Base-by-base conservation (phyloP, 2,888 invertebrate genomes). In the Tromatobia lineatoria region DNA sequence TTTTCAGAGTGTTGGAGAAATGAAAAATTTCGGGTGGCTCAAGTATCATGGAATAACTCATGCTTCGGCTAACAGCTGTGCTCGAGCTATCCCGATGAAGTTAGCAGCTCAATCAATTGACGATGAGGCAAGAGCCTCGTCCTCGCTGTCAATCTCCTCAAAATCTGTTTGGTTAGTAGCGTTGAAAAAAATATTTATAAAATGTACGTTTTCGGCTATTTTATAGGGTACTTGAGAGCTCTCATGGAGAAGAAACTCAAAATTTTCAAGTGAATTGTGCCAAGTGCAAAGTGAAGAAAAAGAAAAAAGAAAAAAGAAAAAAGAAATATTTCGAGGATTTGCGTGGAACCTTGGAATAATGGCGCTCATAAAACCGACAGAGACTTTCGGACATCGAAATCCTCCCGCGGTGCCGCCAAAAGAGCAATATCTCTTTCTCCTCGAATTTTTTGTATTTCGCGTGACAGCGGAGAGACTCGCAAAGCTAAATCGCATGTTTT, bases 371-470 rank as follows among this genome's bases (percentile, higher is more conserved):
- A 34, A 77, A 42, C 79, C 85, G 6, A 80, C 77, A 34, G 77
- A 83, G 6, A 52, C 57, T 11, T 83, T 85, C 47, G 85, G 85
- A 0, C 71, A 80, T 13, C 75, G 82, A 1, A 80, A 85, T 7
- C 73, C 83, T 8, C 81, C 78, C 0, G 11, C 38, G 6, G 57
- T 71, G 4, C 67, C 67, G 20, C 64, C 69, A 6, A 80, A 81
- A 34, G 91, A 92, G 25, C 90, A 93, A 11, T 92, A 91, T 80
- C 87, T 93, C n/a, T 96, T 96, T 90, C 94, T 96, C 11, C 91
- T 96, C 34, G 96, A 96, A 89, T 95, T 96, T 86, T 94, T 96
- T 67, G 94, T 96, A 18, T 95, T 96, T 88, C 95, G 95, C 88
- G 88, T 92, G 34, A 87, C 86, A 18, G 90, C 93, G 25, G 86